Base-by-base conservation (phyloP, 2,888 invertebrate genomes). In the Drosophila neotestacea region DNA sequence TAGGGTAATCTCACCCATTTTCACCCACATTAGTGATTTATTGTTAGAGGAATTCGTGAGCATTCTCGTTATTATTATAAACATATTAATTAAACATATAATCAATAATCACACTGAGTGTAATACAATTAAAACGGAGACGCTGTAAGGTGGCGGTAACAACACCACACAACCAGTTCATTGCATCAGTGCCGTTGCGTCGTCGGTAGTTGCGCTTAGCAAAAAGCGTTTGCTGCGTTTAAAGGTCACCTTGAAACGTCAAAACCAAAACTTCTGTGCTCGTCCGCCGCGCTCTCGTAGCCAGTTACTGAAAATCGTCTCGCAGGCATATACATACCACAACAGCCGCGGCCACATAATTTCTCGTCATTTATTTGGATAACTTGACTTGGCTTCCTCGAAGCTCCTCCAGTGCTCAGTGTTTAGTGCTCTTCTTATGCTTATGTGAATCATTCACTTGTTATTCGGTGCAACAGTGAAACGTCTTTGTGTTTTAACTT, bases 221-320 rank as follows among this genome's bases (percentile, higher is more conserved):
- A 50, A 69, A 76, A 70, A 78, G 72, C 79, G 64, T 63, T 79
- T 81, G 82, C 77, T 75, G 87, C 81, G 74, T 85, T 73, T 75
- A 76, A 74, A 92, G 92, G 92, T 92, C 92, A 92, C 92, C 92
- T 92, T 92, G 92, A 91, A 88, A 91, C 86, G 91, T 90, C 91
- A 91, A 90, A 90, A 81, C 85, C 88, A 90, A 86, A 86, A 65
- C 83, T 75, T 75, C 73, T 82, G 90, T 61, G 69, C 60, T 62
- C 72, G 60, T 52, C 50, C 62, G 73, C 39, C 70, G 70, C 78
- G 71, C 82, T 81, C 79, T 70, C 70, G 64, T 73, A 52, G 70
- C 78, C 82, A 83, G 85, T 84, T 81, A 81, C 79, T 79, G 75
- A 84, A 88, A 88, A 81, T 77, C 73, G 72, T 66, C 77, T 70